These are phyloP conservation scores for Schizothorax lantsangensis DNA, from an alignment of 2,797 vertebrate species.

Conservation along the genomic window DNA sequence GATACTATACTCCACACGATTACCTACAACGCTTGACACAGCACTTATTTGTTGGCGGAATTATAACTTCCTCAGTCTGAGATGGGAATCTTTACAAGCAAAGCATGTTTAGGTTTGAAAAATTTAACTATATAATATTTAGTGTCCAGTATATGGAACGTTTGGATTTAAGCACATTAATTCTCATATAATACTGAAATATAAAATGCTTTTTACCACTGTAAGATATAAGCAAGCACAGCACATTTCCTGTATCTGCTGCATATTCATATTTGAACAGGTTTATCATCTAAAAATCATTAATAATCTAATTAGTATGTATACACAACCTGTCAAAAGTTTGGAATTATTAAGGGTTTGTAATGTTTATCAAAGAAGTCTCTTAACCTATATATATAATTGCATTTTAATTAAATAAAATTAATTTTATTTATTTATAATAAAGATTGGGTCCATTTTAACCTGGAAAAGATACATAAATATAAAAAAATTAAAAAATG, in stretches of 20 bases:
- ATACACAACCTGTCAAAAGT: not conserved
- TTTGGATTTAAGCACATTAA: not conserved
- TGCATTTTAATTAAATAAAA: no score
- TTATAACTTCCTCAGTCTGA: not conserved
- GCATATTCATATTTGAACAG: not conserved
- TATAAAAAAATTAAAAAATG: no score
- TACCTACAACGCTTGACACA: constrained; percentile 16
- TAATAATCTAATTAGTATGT: not conserved
- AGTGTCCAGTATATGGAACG: not conserved
- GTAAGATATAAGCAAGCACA: not conserved
- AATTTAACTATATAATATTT: not conserved
- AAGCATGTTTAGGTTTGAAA: not conserved
- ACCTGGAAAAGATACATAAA: no score
- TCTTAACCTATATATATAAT: no score
- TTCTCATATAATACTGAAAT: not conserved
- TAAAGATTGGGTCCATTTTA: no score
- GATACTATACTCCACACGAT: constrained; percentile 3
- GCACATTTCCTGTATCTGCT: not conserved
- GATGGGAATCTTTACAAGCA: not conserved
- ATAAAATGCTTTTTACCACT: not conserved
- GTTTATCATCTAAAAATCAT: not conserved
- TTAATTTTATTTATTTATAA: no score
- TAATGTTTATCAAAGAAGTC: no score
- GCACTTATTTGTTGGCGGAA: not conserved
- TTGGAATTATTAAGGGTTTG: no score